Percentiles rank a stretch among this genome's conserved stretches.
Conservation (phyloP, 2,797 vertebrate genomes). For the Coluber constrictor region DNA sequence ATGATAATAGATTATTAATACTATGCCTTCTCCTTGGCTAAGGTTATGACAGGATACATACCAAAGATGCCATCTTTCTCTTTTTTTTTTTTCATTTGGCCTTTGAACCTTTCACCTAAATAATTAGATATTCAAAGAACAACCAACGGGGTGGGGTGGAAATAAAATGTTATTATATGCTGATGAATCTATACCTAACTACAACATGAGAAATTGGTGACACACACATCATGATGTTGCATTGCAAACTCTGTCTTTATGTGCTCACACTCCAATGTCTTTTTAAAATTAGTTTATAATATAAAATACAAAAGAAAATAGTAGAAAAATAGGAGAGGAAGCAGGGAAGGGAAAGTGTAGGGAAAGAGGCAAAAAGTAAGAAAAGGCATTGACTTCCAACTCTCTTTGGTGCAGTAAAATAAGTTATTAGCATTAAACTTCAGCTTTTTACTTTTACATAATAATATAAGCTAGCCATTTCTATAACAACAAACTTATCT, state of each 20-base stretch:
- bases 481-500: background rate
- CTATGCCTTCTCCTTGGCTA: background rate
- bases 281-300: background rate
- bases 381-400: background rate
- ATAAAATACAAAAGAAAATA: background rate
- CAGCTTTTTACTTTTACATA: background rate
- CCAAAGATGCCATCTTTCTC: background rate
- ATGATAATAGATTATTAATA: background rate
- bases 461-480: background rate
- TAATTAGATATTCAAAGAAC: background rate
- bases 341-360: background rate
- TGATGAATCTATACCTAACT: background rate
- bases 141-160: background rate
- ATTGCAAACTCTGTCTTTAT: background rate
- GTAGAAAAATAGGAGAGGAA: background rate
- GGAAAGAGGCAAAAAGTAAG: background rate
- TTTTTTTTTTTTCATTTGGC: background rate
- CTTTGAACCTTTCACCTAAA: background rate
- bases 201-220: background rate
- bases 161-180: background rate
- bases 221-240: background rate
- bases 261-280: background rate
- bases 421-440: background rate
- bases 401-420: background rate
- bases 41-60: background rate